phyloP scores from a whole-genome alignment of 2,888 invertebrate genomes.

The Thumatha senex region DNA sequence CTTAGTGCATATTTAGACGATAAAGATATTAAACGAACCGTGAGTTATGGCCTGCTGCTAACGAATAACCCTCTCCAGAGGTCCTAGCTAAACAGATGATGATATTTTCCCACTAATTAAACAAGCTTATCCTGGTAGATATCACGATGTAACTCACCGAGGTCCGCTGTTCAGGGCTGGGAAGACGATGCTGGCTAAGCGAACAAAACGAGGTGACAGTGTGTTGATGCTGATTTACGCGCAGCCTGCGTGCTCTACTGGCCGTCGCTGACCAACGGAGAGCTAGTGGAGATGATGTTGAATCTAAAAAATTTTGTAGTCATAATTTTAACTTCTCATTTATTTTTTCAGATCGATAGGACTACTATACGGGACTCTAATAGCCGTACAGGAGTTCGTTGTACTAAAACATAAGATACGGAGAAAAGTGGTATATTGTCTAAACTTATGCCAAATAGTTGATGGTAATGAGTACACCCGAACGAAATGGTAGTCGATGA shows the following conservation, averaged over 20 bases:
- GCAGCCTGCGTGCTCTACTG: slow-evolving; percentile 76
- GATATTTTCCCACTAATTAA: slow-evolving; percentile 8
- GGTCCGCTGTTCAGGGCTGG: slow-evolving; percentile 12
- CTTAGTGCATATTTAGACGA: background rate
- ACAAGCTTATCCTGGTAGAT: slow-evolving; percentile 7
- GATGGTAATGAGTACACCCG: no score
- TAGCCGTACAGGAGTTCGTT: no score
- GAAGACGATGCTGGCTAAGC: slow-evolving; percentile 37
- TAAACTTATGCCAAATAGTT: no score
- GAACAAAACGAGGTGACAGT: slow-evolving; percentile 74
- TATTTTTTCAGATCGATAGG: no score
- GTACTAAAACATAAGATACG: no score
- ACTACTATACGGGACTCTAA: no score
- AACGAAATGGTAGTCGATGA: no score
- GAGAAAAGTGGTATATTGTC: no score
- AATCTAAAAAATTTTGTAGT: background rate
- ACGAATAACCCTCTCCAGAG: background rate
- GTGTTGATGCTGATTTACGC: slow-evolving; percentile 79
- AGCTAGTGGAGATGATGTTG: slow-evolving; percentile 41
- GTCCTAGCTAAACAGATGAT: background rate
- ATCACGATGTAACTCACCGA: slow-evolving; percentile 1
- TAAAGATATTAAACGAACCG: background rate
- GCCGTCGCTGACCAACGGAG: slow-evolving; percentile 43
- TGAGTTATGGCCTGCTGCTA: background rate
- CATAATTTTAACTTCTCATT: no score